These are phyloP conservation scores for Cebidichthys violaceus DNA, from an alignment of 2,113 vertebrate genomes.

Conservation along the genomic window DNA sequence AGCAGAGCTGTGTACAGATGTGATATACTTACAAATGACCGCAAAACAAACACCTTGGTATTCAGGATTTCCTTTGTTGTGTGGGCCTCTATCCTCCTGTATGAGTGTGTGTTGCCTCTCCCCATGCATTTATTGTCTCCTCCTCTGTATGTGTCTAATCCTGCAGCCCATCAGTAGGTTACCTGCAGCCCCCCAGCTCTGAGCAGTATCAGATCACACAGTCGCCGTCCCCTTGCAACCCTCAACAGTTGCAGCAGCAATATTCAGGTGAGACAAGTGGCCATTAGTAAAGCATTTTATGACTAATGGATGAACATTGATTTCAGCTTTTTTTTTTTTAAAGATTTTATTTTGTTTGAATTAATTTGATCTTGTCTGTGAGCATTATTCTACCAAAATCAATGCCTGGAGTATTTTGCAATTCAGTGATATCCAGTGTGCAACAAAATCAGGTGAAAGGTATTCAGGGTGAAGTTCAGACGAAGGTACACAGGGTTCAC, in stretches of 20 bases:
- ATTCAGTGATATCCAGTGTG: neutral
- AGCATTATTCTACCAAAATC: neutral
- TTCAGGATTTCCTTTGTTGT: neutral
- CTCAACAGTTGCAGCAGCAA: conserved; percentile 96
- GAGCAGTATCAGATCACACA: conserved; percentile 97
- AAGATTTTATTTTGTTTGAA: neutral
- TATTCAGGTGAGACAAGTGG: conserved; percentile 90
- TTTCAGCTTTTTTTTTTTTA: neutral
- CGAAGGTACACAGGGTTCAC: conserved; percentile 26
- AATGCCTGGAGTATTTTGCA: neutral
- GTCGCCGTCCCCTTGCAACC: conserved; percentile 95
- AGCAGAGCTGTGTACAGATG: neutral
- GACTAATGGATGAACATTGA: neutral
- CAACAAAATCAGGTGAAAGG: conserved; percentile 51
- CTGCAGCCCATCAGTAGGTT: conserved; percentile 92
- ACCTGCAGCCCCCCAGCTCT: conserved; percentile 93
- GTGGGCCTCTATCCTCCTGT: neutral
- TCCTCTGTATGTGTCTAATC: conserved; percentile 24
- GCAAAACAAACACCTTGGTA: neutral
- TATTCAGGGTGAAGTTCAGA: conserved; percentile 54
- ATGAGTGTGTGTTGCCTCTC: neutral
- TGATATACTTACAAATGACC: neutral
- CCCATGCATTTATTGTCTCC: neutral
- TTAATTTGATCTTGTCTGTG: neutral
- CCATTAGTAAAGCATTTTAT: neutral